Evolutionary conservation across 2,888 invertebrate genomes (phyloP), one percentile per base, ranked within the genome.

Genomic region (Calliphora vomitoria): DNA sequence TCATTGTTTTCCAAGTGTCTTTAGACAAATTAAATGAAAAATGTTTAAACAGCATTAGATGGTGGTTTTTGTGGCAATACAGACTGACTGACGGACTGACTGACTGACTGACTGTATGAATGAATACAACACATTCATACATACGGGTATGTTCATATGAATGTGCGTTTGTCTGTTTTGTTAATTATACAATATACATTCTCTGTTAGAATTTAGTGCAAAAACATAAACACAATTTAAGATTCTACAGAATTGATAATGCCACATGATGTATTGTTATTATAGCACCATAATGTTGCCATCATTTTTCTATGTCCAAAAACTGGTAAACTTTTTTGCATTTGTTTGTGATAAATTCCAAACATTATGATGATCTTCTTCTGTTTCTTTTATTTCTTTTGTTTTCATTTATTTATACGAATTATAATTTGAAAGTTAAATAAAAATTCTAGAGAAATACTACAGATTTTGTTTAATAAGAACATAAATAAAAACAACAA

Each of bases 181-280:
- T 25, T 18, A 58, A 58, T 60, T 35, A 35, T 35, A 6, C 35
- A 4, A 11, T n/a, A 25, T 31, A 15, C 15, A 5, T 47, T 78
- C 76, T 38, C 81, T 74, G 82, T 87, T 87, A 87, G 87, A 87
- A 87, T 87, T 87, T 84, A 87, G 87, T 85, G 85, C 87, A 87
- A 74, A 81, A 62, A 76, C 60, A 76, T 62, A 62, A 66, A 76
- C 50, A 60, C 62, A 72, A 78, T 84, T 87, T 78, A 60, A 87
- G 87, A 87, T 87, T 85, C 82, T 62, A 53, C 11, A 47, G 87
- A 87, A 87, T 79, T 87, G 87, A 87, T 87, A 87, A 83, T n/a
- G 8, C 13, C 86, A 62, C 85, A 87, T 87, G 87, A 87, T 87
- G 68, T 85, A 87, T 87, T 81, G 82, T 87, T 87, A 87, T 87